Base-by-base conservation (phyloP, 2,888 invertebrate species). In the Corythucha ciliata region DNA sequence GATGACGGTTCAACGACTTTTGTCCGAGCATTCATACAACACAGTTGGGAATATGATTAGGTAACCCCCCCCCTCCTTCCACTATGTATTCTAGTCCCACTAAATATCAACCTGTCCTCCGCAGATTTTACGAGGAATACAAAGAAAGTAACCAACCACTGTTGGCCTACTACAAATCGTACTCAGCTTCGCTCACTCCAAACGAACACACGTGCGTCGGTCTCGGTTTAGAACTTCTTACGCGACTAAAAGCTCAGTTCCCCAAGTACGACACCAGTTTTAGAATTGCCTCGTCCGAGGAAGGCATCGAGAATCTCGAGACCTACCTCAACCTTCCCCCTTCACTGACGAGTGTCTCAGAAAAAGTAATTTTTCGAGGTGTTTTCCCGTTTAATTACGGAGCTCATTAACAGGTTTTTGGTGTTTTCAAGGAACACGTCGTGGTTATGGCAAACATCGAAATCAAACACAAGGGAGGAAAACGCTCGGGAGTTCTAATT, bases 161-260 rank as follows among this genome's bases (percentile, higher is more conserved):
- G 60, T 76, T 76, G 60, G 77, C 80, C 58, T 83, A 84, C 66
- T 89, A 82, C 69, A 77, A 80, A 60, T 75, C 75, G 65, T 91
- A 90, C 68, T 71, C 78, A 60, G 85, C 90, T 59, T 79, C 81
- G 42, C 83, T 92, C 57, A 80, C 82, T 55, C 71, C 79, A 3
- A 77, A 79, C 62, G 83, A 84, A 68, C 82, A 88, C 69, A 90
- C 90, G 50, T 92, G 92, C 67, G 91, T 92, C 44, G 91, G 91
- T 20, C 71, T 92, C 57, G 87, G 87, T 59, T 76, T 88, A 63
- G 87, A 87, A 69, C 72, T 91, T 61, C 75, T 86, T 65, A 71
- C 76, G 57, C 75, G 81, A 46, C 67, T 83, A 56, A 77, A 80
- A 57, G 71, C 77, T 64, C 74, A 77, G 29, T 58, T 57, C 21